Evolutionary conservation across 1,140 invertebrate genomes (phyloP).

Genomic region (Magallana ariakensis): DNA sequence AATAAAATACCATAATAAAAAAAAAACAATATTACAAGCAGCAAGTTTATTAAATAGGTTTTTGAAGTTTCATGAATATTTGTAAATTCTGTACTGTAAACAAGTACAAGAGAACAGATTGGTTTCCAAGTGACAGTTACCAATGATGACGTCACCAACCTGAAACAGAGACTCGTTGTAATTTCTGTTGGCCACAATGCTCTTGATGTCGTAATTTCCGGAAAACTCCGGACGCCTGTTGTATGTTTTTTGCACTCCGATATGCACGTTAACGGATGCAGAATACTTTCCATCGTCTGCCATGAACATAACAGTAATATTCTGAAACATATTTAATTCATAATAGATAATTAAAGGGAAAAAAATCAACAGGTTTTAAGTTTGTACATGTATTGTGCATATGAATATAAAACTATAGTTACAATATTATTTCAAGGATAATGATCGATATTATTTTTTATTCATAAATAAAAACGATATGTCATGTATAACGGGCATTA

Average conservation of each 20-base stretch:
- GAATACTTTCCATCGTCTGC: conserved; percentile 32
- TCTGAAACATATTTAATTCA: background rate
- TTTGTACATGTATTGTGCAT: too few species aligned
- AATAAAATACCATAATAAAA: too few species aligned
- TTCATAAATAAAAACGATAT: too few species aligned
- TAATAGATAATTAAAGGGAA: background rate
- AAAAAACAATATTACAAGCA: too few species aligned
- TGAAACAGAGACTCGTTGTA: conserved; percentile 39
- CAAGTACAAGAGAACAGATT: too few species aligned
- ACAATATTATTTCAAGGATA: background rate
- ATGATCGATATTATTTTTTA: background rate
- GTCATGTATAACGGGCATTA: too few species aligned
- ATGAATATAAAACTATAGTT: too few species aligned
- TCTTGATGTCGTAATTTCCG: conserved; percentile 43
- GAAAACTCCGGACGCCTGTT: background rate
- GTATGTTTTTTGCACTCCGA: background rate
- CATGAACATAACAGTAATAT: background rate
- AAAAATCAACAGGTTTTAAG: background rate
- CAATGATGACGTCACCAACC: background rate
- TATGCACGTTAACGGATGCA: background rate
- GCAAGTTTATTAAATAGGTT: too few species aligned
- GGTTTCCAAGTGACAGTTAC: too few species aligned
- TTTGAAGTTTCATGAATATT: too few species aligned
- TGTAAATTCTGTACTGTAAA: too few species aligned
- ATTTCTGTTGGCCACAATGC: conserved; percentile 26